Conservation (phyloP, 1,140 invertebrate species). For the Pissodes strobi region DNA sequence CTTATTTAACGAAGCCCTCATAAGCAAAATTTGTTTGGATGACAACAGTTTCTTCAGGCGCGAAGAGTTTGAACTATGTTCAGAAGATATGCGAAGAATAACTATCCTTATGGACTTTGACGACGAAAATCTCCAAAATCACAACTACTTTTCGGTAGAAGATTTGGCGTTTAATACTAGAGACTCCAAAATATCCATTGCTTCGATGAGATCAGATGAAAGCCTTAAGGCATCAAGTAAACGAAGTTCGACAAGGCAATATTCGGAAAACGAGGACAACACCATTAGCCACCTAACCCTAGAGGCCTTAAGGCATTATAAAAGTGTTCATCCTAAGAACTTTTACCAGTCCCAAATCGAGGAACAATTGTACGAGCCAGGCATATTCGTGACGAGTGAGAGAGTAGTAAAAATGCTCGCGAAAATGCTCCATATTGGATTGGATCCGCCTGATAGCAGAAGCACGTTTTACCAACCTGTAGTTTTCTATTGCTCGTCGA, state of each 20-base stretch:
- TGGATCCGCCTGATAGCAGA: constrained; percentile 36
- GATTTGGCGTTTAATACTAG: constrained; percentile 21
- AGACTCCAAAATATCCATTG: constrained; percentile 30
- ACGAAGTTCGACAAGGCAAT: neutral
- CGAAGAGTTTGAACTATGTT: constrained; percentile 40
- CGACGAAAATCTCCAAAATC: constrained; percentile 30
- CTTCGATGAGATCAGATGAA: constrained; percentile 27
- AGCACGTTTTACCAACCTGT: constrained; percentile 47
- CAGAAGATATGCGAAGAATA: constrained; percentile 34
- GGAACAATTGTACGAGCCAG: constrained; percentile 45
- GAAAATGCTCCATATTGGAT: constrained; percentile 45
- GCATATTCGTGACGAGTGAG: constrained; percentile 46
- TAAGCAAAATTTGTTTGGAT: constrained; percentile 35
- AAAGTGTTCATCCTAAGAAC: constrained; percentile 42
- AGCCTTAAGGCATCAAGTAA: neutral
- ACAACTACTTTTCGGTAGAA: constrained; percentile 15
- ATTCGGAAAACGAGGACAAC: constrained; percentile 27
- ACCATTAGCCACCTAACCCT: constrained; percentile 39
- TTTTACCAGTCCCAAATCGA: constrained; percentile 49
- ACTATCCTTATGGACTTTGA: constrained; percentile 45
- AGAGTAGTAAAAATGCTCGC: constrained; percentile 46
- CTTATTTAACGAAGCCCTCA: constrained; percentile 38
- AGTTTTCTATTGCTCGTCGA: constrained; percentile 43
- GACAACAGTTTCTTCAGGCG: constrained; percentile 33
- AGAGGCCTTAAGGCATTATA: constrained; percentile 44